Conservation (phyloP, 2,888 invertebrate genomes). For the Eugnorisma glareosa region DNA sequence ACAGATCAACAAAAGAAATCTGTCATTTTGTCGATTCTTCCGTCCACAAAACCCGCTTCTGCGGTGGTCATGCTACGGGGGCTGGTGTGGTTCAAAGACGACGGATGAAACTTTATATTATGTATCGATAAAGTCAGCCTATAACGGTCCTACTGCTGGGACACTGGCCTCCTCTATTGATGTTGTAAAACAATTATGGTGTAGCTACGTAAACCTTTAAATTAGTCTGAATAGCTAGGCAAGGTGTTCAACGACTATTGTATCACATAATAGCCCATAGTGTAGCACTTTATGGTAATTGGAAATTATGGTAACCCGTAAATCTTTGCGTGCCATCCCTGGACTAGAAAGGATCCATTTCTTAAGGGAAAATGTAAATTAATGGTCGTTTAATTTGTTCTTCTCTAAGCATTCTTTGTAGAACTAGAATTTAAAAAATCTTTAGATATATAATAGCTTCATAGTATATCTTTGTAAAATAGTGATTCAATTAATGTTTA, state of each 20-base stretch:
- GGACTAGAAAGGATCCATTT: conserved; percentile 39
- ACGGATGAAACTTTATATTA: too few species aligned
- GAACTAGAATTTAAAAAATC: neutral
- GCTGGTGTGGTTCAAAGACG: too few species aligned
- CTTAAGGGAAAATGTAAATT: conserved; percentile 21
- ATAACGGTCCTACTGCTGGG: too few species aligned
- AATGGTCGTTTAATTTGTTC: conserved; percentile 4
- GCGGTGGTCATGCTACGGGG: too few species aligned
- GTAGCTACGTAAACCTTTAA: neutral
- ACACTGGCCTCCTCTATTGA: neutral
- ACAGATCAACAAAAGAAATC: too few species aligned
- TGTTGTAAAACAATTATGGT: neutral
- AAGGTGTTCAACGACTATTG: conserved; percentile 22
- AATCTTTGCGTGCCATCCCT: conserved; percentile 27
- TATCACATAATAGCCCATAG: conserved; percentile 51
- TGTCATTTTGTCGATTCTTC: too few species aligned
- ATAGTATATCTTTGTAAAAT: too few species aligned
- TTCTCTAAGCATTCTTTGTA: neutral
- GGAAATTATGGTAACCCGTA: conserved; percentile 43
- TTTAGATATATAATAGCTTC: too few species aligned
- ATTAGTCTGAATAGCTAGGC: neutral
- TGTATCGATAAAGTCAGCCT: too few species aligned
- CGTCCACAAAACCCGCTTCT: too few species aligned
- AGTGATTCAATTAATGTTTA: too few species aligned
- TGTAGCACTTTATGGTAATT: conserved; percentile 53